Evolutionary conservation across 2,797 vertebrate genomes (phyloP).

Genomic region (Pempheris klunzingeri): DNA sequence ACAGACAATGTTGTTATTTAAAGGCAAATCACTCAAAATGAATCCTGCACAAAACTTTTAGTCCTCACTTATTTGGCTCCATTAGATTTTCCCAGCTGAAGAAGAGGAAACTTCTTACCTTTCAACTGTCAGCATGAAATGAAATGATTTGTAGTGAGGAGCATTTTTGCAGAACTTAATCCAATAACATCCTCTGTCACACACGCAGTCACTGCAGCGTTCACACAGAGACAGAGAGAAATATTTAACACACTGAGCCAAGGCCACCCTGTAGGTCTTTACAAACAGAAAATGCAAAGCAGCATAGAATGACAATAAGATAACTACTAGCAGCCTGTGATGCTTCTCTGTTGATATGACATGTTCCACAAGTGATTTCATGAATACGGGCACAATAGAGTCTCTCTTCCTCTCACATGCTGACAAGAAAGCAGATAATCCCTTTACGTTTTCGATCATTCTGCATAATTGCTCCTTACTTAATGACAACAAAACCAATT

Average conservation of each 20-base stretch:
- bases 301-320: constrained; percentile 26
- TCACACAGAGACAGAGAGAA: constrained; percentile 17
- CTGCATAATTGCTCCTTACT: background rate
- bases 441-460: background rate
- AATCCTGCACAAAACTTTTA: constrained; percentile 2
- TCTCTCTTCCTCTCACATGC: background rate
- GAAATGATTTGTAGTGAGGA: constrained; percentile 9
- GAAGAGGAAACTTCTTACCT: background rate
- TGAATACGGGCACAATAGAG: background rate
- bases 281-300: constrained; percentile 20
- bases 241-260: constrained; percentile 27
- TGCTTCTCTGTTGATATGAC: background rate
- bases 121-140: constrained; percentile 9
- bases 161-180: background rate
- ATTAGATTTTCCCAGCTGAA: background rate
- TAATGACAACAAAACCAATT: constrained; percentile 1
- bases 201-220: constrained; percentile 13
- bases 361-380: background rate
- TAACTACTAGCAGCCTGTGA: constrained; percentile 22
- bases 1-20: constrained; percentile 6
- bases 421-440: constrained; percentile 19
- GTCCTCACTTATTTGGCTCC: background rate
- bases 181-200: constrained; percentile 22
- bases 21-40: background rate
- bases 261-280: constrained; percentile 39